Evolutionary conservation across 2,797 vertebrate species (phyloP).

Genomic region (Momotus momota): DNA sequence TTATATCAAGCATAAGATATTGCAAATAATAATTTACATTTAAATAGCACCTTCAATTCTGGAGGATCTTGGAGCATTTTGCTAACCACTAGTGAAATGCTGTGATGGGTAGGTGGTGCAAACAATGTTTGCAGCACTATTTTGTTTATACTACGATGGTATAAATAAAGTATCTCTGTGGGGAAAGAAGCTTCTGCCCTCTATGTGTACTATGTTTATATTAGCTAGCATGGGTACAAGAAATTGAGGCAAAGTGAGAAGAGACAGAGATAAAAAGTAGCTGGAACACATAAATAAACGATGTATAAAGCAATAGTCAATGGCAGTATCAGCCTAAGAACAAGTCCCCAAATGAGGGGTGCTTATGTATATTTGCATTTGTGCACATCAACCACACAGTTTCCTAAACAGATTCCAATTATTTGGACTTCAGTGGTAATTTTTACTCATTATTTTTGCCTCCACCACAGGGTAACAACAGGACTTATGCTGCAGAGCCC

Average conservation of each 20-base stretch:
- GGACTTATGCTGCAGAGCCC: neutral
- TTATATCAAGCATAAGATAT: constrained; percentile 61
- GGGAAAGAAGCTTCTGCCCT: neutral
- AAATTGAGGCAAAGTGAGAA: neutral
- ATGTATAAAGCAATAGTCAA: neutral
- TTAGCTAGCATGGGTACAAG: neutral
- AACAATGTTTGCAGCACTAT: neutral
- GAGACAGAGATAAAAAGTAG: neutral
- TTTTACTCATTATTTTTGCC: neutral
- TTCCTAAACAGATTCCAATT: neutral
- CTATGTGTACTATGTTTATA: neutral
- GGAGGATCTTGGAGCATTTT: constrained; percentile 16
- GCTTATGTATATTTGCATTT: neutral
- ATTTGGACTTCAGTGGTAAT: neutral
- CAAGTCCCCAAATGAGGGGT: neutral
- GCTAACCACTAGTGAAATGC: constrained; percentile 19
- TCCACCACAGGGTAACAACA: neutral
- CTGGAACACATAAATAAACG: neutral
- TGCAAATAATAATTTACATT: constrained; percentile 75
- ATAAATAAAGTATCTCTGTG: neutral
- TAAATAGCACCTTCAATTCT: constrained; percentile 59
- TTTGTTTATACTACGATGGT: neutral
- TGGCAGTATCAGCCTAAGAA: neutral
- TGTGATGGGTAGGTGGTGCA: neutral
- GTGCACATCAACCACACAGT: neutral